Conservation (phyloP, 2,888 invertebrate species). For the Thyatira batis region DNA sequence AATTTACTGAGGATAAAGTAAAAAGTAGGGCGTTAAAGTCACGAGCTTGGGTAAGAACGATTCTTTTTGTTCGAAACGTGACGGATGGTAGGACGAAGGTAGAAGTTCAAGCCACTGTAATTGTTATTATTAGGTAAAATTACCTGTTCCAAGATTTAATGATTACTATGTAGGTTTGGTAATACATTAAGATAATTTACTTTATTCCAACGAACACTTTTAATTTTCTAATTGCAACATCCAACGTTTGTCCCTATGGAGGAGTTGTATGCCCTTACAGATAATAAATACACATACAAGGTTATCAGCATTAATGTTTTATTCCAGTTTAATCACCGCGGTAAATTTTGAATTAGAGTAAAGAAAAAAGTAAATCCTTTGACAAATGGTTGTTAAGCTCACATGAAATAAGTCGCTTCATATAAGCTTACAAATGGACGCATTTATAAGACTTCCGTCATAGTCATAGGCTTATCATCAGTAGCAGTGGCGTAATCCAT, state of each 20-base stretch:
- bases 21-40: conserved; percentile 63
- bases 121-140: conserved; percentile 56
- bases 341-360: neutral
- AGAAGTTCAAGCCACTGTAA: conserved; percentile 53
- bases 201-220: neutral
- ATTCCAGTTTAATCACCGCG: neutral
- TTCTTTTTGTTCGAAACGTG: conserved; percentile 53
- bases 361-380: neutral
- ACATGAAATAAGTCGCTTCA: neutral
- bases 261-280: no score
- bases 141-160: conserved; percentile 33
- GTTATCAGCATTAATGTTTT: neutral
- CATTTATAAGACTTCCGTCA: neutral
- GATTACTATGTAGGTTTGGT: neutral
- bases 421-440: neutral
- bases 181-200: neutral
- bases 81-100: conserved; percentile 50
- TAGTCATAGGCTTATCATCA: neutral
- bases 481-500: neutral
- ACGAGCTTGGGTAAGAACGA: conserved; percentile 50
- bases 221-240: neutral
- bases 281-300: no score
- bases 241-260: neutral
- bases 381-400: neutral
- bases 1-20: conserved; percentile 36